phyloP scores from a whole-genome alignment of 2,888 invertebrate genomes.

The Eurois occulta region DNA sequence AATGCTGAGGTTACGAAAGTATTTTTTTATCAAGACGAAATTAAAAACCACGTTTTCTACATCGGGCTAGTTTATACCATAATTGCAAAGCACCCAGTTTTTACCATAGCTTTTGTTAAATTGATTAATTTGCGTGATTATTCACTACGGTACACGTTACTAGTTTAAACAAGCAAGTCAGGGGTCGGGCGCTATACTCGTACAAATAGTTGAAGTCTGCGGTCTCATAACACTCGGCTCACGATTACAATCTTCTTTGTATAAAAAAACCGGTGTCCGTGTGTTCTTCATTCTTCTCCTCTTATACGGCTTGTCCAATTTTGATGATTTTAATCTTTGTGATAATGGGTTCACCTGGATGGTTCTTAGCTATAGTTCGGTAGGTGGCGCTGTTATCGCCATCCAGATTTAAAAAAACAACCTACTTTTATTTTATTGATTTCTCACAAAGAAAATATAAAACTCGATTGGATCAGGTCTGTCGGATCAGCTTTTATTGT shows the following conservation, averaged over 20 bases:
- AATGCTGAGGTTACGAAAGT: slow-evolving; percentile 5
- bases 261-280: not conserved
- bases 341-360: not conserved
- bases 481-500: not conserved
- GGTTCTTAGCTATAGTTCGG: not conserved
- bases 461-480: not conserved
- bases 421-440: not conserved
- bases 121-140: slow-evolving; percentile 13
- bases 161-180: slow-evolving; percentile 1
- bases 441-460: not conserved
- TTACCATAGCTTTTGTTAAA: slow-evolving; percentile 15
- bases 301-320: not conserved
- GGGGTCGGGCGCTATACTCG: not conserved
- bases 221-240: not conserved
- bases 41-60: not conserved
- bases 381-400: not conserved
- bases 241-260: not conserved
- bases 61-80: slow-evolving; percentile 4
- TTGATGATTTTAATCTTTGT: not conserved
- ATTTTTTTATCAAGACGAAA: not conserved
- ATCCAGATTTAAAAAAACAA: not conserved
- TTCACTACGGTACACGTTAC: not conserved
- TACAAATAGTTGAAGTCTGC: slow-evolving; percentile 2
- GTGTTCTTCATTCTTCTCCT: not conserved
- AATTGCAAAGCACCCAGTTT: slow-evolving; percentile 13